Conservation (phyloP, 2,113 vertebrate genomes). For the Albula goreensis region DNA sequence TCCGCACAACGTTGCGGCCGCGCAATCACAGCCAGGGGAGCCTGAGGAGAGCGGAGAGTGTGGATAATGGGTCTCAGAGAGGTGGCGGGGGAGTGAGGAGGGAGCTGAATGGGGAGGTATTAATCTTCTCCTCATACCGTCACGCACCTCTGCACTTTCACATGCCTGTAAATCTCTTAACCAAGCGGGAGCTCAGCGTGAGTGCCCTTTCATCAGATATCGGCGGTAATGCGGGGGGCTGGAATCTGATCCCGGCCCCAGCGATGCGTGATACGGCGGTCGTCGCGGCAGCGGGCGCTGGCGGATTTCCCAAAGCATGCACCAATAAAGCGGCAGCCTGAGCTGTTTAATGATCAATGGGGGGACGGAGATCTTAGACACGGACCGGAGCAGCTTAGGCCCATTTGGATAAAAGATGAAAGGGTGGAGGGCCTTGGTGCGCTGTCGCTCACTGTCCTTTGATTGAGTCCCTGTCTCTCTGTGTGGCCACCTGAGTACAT, state of each 20-base stretch:
- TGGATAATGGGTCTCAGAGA: neutral
- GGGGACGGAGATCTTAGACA: neutral
- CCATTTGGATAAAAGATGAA: neutral
- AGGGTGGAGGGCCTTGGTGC: neutral
- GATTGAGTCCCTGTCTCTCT: too few species aligned
- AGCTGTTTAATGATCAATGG: neutral
- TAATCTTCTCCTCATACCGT: neutral
- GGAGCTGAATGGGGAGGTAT: neutral
- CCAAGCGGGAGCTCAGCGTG: neutral
- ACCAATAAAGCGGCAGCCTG: neutral
- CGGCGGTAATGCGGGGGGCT: neutral
- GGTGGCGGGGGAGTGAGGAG: neutral
- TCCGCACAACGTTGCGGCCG: neutral
- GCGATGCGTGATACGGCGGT: neutral
- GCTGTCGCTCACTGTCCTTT: too few species aligned
- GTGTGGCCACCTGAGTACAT: too few species aligned
- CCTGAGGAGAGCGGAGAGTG: neutral
- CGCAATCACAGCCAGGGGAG: neutral
- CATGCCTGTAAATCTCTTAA: neutral
- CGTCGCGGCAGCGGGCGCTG: neutral
- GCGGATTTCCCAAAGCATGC: neutral
- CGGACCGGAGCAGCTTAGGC: neutral
- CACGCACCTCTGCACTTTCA: neutral
- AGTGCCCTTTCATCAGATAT: neutral
- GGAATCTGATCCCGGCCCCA: neutral